These are phyloP conservation scores for Parnassius smintheus DNA, from an alignment of 2,888 invertebrate species.

Conservation along the genomic window DNA sequence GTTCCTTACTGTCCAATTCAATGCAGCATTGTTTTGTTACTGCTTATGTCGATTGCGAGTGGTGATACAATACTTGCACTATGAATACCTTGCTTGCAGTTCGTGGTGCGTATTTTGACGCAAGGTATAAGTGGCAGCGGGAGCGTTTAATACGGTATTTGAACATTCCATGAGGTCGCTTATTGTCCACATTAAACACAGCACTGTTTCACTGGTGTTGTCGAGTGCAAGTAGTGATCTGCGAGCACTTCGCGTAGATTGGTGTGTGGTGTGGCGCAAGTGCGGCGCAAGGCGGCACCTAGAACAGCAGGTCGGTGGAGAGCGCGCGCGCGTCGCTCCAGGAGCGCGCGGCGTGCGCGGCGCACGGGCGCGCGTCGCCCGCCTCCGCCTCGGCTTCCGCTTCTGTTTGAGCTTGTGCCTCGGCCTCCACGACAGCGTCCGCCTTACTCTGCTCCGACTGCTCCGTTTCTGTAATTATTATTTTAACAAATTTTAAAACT, in stretches of 20 bases:
- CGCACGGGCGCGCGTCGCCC: conserved; percentile 56
- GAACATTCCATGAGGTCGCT: too few relatives aligned
- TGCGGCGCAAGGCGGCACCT: neutral
- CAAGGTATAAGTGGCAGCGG: too few relatives aligned
- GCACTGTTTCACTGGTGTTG: too few relatives aligned
- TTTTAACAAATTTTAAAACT: too few relatives aligned
- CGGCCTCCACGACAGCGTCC: conserved; percentile 6
- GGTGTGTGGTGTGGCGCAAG: neutral
- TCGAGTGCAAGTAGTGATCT: neutral
- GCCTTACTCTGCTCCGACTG: conserved; percentile 11
- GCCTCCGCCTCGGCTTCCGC: conserved; percentile 33
- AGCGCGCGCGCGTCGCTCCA: conserved; percentile 67
- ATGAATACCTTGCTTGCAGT: too few relatives aligned
- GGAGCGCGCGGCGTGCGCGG: conserved; percentile 54
- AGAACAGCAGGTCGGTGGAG: conserved; percentile 72
- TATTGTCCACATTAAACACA: too few relatives aligned
- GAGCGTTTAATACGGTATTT: too few relatives aligned
- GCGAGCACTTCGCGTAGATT: neutral
- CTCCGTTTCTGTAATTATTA: conserved; percentile 24
- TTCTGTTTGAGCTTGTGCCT: conserved; percentile 18
- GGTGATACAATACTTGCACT: too few relatives aligned
- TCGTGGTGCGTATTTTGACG: too few relatives aligned
- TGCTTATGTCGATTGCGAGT: too few relatives aligned
- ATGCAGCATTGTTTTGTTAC: too few relatives aligned
- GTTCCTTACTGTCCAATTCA: too few relatives aligned